Percentiles rank a stretch among this genome's conserved stretches.
These are phyloP conservation scores for Oreochromis grahami DNA, from an alignment of 2,797 vertebrate species.

Conservation along the genomic window DNA sequence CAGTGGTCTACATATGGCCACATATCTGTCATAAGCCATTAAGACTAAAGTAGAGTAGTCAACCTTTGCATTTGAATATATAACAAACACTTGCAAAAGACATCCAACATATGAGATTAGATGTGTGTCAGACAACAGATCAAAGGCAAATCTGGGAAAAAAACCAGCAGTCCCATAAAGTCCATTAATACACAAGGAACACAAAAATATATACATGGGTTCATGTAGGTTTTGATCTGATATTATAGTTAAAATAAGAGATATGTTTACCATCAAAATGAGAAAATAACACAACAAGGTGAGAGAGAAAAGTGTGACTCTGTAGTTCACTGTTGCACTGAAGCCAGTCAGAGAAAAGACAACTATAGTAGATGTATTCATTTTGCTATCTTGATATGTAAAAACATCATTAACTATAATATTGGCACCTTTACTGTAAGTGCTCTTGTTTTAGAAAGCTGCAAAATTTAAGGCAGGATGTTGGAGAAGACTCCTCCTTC, in stretches of 20 bases:
- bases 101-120: slow-evolving; percentile 33
- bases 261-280: slow-evolving; percentile 23
- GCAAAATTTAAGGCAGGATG: neutral
- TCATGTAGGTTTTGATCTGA: slow-evolving; percentile 37
- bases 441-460: neutral
- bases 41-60: slow-evolving; percentile 39
- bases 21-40: slow-evolving; percentile 60
- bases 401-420: neutral
- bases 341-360: neutral
- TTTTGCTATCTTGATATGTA: neutral
- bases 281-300: slow-evolving; percentile 21
- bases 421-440: neutral
- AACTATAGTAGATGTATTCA: neutral
- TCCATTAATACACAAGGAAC: slow-evolving; percentile 34
- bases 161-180: slow-evolving; percentile 47
- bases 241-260: slow-evolving; percentile 35
- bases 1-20: slow-evolving; percentile 59
- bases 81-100: slow-evolving; percentile 29
- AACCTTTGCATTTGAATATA: slow-evolving; percentile 22
- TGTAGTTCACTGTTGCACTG: neutral
- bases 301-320: neutral
- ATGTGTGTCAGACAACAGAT: slow-evolving; percentile 25
- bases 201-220: slow-evolving; percentile 56
- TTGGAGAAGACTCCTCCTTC: neutral
- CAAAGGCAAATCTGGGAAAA: slow-evolving; percentile 41